Evolutionary conservation across 2,888 invertebrate species (phyloP), one percentile per base, ranked within the genome.

Genomic region (Macrophya alboannulata): DNA sequence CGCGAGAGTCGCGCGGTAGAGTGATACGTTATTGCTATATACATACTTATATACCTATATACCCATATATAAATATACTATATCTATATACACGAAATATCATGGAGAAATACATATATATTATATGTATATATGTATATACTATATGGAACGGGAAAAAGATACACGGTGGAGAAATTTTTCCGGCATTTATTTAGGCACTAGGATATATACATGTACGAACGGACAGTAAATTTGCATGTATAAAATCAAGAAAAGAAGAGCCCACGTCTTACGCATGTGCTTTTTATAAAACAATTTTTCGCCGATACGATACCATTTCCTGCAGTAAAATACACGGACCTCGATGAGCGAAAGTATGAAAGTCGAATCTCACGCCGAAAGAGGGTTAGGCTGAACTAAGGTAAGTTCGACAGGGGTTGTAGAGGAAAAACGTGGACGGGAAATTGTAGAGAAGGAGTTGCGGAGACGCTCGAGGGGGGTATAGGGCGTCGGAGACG

Each of bases 11-110:
- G 55, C 77, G 62, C 21, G 59, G 59, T 74, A 74, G 62, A 81
- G 62, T 59, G 81, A 81, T 81, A 65, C 81, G 81, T 81, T 81
- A 65, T 81, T n/a, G 37, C 25, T 62, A 59, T 81, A 48, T 62
- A 81, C 31, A 25, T 77, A 77, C 31, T 37, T 37, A 77, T 77
- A 77, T 77, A 10, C 45, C 45, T 31, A 40, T 17, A 71, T 17
- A 74, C 45, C 45, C 17, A 43, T 45, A 48, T 45, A 51, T 51
- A 76, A 6, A 43, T 72, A 43, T 43, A 40, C 9, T 45, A 37
- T 51, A 51, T 25, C n/a, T 31, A 12, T 25, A 55, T 77, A 77
- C 37, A 37, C 31, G 37, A 81, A 21, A 17, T 15, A 77, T 51
- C 77, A 31, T 12, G 77, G 17, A 77, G 37, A 40, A 55, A 77